These are phyloP conservation scores for Gadus chalcogrammus DNA, from an alignment of 2,113 vertebrate genomes.

Conservation along the genomic window DNA sequence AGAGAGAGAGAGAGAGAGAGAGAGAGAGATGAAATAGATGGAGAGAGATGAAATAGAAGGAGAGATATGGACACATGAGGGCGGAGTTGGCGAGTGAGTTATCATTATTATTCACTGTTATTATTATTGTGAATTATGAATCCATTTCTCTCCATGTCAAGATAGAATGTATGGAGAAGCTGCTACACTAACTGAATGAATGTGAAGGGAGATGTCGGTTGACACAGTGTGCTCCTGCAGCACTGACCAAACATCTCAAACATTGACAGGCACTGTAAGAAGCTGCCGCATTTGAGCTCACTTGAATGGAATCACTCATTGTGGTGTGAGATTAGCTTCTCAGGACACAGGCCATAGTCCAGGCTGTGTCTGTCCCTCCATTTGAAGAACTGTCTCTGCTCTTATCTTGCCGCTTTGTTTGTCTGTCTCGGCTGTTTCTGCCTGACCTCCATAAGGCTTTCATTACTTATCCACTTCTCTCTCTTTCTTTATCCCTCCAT, in stretches of 20 bases:
- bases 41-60: no score
- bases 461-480: not conserved
- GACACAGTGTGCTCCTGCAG: not conserved
- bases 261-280: not conserved
- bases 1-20: no score
- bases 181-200: conserved; percentile 15
- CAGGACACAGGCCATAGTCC: no score
- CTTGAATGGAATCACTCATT: conserved; percentile 49
- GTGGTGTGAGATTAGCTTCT: conserved; percentile 18
- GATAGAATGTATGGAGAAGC: conserved; percentile 32
- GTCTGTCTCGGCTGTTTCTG: conserved; percentile 22
- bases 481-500: conserved; percentile 6
- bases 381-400: conserved; percentile 18
- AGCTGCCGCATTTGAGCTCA: conserved; percentile 45
- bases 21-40: no score
- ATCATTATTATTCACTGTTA: no score
- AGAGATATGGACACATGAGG: no score
- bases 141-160: conserved; percentile 39
- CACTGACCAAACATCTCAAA: not conserved
- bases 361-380: conserved; percentile 15
- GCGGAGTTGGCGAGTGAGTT: no score
- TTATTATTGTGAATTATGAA: conserved; percentile 29
- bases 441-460: conserved; percentile 3
- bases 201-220: conserved; percentile 8
- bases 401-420: not conserved